phyloP scores from a whole-genome alignment of 2,888 invertebrate genomes.

The Tenthredo amoena region DNA sequence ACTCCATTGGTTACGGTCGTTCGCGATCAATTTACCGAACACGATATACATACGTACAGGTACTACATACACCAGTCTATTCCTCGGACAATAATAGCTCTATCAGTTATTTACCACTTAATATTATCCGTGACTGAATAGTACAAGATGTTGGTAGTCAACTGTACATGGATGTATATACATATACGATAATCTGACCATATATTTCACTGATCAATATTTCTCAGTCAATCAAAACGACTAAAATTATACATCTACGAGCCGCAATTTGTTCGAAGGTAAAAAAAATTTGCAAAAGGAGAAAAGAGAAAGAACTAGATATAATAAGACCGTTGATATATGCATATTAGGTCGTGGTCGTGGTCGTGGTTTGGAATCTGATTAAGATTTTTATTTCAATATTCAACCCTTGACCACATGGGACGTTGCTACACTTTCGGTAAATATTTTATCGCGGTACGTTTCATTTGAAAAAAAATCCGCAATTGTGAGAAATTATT shows the following conservation, averaged over 20 bases:
- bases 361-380: too few species aligned
- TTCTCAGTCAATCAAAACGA: neutral
- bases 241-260: neutral
- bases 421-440: too few species aligned
- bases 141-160: neutral
- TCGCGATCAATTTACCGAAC: constrained; percentile 27
- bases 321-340: too few species aligned
- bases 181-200: neutral
- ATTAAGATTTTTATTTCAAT: too few species aligned
- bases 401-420: too few species aligned
- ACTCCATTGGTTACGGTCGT: constrained; percentile 8
- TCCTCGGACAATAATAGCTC: constrained; percentile 30
- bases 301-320: neutral
- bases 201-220: neutral
- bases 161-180: neutral
- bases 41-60: neutral
- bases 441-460: too few species aligned
- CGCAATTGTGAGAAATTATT: too few species aligned
- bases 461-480: too few species aligned
- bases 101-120: neutral
- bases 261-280: neutral
- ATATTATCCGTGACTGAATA: constrained; percentile 11
- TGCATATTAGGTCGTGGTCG: too few species aligned
- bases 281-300: neutral
- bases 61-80: neutral